phyloP scores from a whole-genome alignment of 2,113 vertebrate genomes.

The Oriolus oriolus region DNA sequence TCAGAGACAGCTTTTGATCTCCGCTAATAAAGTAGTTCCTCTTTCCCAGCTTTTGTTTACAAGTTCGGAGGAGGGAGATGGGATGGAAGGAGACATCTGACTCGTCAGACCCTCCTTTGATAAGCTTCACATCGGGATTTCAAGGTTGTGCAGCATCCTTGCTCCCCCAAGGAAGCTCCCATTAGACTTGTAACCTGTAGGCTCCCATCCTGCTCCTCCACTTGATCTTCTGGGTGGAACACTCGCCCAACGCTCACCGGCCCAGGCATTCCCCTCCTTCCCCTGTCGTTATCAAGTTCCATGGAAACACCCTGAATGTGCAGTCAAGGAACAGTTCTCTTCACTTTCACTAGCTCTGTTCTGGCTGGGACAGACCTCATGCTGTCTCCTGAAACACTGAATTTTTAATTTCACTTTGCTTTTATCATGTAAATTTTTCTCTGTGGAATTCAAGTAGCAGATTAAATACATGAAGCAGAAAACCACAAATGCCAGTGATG shows the following conservation, averaged over 20 bases:
- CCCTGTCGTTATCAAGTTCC: rapidly evolving
- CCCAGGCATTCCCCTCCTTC: neutral
- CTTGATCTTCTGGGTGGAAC: neutral
- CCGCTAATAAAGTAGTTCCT: neutral
- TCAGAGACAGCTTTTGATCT: slow-evolving; percentile 32
- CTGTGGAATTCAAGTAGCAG: neutral
- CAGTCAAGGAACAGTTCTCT: neutral
- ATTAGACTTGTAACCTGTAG: neutral
- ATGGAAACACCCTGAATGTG: neutral
- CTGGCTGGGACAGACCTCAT: neutral
- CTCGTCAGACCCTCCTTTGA: neutral
- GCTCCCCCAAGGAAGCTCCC: neutral
- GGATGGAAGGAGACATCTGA: neutral
- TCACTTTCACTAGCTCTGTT: neutral
- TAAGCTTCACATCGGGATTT: neutral
- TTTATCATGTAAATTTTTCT: neutral
- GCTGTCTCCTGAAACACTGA: neutral
- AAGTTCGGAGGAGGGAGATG: neutral
- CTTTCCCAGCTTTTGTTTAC: neutral
- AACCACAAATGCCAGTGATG: neutral
- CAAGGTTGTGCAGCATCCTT: neutral
- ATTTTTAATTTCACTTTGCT: neutral
- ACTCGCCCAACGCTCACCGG: rapidly evolving
- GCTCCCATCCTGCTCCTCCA: neutral
- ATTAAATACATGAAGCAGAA: neutral